These are phyloP conservation scores for Eupsilia transversa DNA, from an alignment of 2,888 invertebrate species.

Conservation along the genomic window DNA sequence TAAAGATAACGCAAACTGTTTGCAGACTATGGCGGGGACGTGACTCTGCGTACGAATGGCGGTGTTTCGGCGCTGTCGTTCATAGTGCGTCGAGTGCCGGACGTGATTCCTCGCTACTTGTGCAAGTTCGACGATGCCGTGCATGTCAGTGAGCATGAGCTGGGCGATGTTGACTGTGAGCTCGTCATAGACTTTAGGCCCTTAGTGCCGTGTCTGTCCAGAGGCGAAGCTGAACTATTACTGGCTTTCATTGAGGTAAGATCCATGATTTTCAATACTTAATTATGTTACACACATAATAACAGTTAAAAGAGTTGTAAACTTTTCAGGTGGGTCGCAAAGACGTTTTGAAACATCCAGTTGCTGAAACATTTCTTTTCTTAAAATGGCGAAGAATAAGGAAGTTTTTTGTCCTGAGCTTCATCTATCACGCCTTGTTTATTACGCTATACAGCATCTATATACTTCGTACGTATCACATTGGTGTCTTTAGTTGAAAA, in stretches of 20 bases:
- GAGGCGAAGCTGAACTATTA: conserved; percentile 93
- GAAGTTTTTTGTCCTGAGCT: conserved; percentile 95
- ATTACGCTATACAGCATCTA: conserved; percentile 94
- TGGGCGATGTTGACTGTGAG: conserved; percentile 96
- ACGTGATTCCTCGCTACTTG: conserved; percentile 93
- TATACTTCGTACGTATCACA: conserved; percentile 90
- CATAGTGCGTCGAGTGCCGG: conserved; percentile 95
- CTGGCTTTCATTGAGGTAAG: conserved; percentile 93
- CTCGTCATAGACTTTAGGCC: conserved; percentile 91
- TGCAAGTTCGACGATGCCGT: conserved; percentile 94
- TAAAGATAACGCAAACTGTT: conserved; percentile 42
- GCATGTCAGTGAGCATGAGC: conserved; percentile 95
- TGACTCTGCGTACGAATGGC: conserved; percentile 95
- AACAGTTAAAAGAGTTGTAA: not conserved
- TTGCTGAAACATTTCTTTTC: conserved; percentile 95
- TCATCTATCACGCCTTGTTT: conserved; percentile 94
- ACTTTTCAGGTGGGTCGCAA: conserved; percentile 92
- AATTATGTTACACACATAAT: not conserved
- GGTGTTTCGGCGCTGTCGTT: conserved; percentile 95
- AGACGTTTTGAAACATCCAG: conserved; percentile 95
- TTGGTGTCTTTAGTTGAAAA: not conserved
- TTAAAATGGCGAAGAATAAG: conserved; percentile 96
- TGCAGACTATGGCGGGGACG: conserved; percentile 94
- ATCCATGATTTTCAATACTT: not conserved
- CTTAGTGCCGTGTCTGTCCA: conserved; percentile 91